Evolutionary conservation across 2,888 invertebrate species (phyloP), one percentile per base, ranked within the genome.

Genomic region (Caradrina clavipalpis): DNA sequence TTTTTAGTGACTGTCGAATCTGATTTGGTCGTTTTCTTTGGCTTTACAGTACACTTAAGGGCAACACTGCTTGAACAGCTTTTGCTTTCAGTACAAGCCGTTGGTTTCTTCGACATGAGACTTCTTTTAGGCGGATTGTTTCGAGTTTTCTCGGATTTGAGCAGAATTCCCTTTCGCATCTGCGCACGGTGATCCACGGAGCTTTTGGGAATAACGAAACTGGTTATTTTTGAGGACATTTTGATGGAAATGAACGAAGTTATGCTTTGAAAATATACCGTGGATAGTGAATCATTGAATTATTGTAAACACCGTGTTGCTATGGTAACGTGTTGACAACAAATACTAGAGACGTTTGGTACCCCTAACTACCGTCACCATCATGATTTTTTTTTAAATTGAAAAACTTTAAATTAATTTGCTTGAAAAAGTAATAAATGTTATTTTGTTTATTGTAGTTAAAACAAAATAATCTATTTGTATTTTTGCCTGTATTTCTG

Each of bases 1-100:
- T 83, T 86, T 70, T 82, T 85, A 35, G 74, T 78, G 8, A 92
- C 86, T 47, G 73, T 83, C 1, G 81, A 73, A 19, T 93, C 93
- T 0, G 95, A 95, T 86, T 90, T 91, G 0, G 95, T 92, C 0
- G 84, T 89, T 80, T 92, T 94, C 73, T 89, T 91, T 0, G 89
- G 83, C 62, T 85, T 89, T 7, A 57, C 68, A 54, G 57, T 50
- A 49, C 51, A 10, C 47, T 69, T 81, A 2, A 65, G 63, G 15
- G 49, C 78, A 15, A 93, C 77, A 17, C 91, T 90, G 0, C 89
- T 85, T 0, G 94, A 92, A 69, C 78, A 87, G 57, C 90, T 90
- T 78, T 91, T 93, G 13, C 82, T 86, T 2, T 87, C 86, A n/a
- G 73, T 83, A 0, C 82, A 80, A 65, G 58, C 75, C 2, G 80